These are phyloP conservation scores for Lanius ludovicianus DNA, from an alignment of 2,113 vertebrate species.

Conservation along the genomic window DNA sequence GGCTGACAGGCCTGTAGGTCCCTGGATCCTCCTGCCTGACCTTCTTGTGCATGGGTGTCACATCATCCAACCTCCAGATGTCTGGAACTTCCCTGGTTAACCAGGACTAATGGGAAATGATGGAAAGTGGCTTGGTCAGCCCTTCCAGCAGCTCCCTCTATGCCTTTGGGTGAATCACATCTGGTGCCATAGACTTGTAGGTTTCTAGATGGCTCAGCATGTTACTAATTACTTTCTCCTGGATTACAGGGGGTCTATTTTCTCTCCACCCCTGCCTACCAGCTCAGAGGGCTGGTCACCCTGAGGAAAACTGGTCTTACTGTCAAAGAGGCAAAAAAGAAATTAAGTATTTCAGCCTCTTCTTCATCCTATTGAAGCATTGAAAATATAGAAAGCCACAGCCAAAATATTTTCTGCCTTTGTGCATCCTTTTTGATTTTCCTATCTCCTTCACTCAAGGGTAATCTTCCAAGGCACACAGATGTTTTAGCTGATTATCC, in stretches of 20 bases:
- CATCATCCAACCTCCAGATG: not conserved
- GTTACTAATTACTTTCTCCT: not conserved
- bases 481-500: not conserved
- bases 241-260: not conserved
- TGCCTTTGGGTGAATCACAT: not conserved
- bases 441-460: not conserved
- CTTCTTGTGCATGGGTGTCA: not conserved
- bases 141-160: not conserved
- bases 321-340: not conserved
- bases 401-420: not conserved
- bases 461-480: not conserved
- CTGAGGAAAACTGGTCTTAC: not conserved
- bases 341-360: not conserved
- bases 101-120: not conserved
- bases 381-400: not conserved
- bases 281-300: not conserved
- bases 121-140: not conserved
- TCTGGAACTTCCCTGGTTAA: not conserved
- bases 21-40: not conserved
- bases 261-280: not conserved
- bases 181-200: not conserved
- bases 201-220: not conserved
- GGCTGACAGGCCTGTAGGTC: not conserved
- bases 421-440: not conserved
- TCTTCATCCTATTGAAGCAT: not conserved